Base-by-base conservation (phyloP, 2,797 vertebrate genomes). In the Toxotes lorentzi region DNA sequence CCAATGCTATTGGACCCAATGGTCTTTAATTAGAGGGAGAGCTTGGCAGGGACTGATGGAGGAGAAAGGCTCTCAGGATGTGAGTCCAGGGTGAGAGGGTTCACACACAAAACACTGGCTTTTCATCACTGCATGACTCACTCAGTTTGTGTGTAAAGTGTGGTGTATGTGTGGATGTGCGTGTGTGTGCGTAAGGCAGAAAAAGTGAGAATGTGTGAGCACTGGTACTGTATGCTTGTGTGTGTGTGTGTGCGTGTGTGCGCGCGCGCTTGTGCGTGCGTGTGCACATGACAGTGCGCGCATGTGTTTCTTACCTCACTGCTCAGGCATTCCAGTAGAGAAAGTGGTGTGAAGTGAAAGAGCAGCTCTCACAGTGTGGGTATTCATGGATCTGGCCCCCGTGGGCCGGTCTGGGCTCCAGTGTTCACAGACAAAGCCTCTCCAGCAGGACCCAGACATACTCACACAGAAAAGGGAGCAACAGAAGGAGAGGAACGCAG, bases 51-150 rank as follows among this genome's bases (percentile, higher is more conserved):
- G 85, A 88, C 91, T 83, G 91, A 92, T 92, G 91, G 91, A 94
- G 92, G 93, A 95, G 92, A 95, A 94, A 93, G 91, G 91, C 91
- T 94, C 94, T 93, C 92, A 94, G 93, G 95, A 95, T 94, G 94
- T 93, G 91, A 94, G 93, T 93, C 91, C 89, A 90, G 93, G 94
- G 93, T 95, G 93, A 95, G 91, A 91, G 91, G 91, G 94, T 95
- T 95, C 93, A 94, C 91, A 86, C 92, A 95, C 94, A 95, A 95
- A 94, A 93, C 93, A 92, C 92, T 94, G 93, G 93, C 93, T 95
- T 95, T 95, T 96, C 95, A 95, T 95, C 92, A 88, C 92, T 70
- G 88, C 94, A 94, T 95, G 94, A 95, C 90, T 94, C 94, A 93
- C 92, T 91, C 86, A 70, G 86, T 89, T 82, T 89, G 91, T 91